Evolutionary conservation across 2,888 invertebrate species (phyloP).

Genomic region (Hyposoter didymator): DNA sequence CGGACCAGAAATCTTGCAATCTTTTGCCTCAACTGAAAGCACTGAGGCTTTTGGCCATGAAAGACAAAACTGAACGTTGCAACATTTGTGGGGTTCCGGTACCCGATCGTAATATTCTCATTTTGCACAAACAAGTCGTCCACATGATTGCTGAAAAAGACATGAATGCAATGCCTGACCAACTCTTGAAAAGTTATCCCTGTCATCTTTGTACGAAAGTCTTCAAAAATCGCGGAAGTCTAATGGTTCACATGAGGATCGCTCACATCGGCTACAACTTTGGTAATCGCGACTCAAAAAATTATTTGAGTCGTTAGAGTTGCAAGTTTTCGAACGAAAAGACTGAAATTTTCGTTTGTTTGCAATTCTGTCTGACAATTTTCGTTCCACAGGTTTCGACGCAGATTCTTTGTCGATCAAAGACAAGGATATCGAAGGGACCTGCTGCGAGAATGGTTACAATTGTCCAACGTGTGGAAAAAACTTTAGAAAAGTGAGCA

Average conservation of each 20-base stretch:
- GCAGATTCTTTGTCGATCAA: constrained; percentile 73
- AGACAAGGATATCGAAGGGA: constrained; percentile 71
- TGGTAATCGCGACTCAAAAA: constrained; percentile 67
- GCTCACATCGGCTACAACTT: constrained; percentile 88
- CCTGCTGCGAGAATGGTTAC: constrained; percentile 77
- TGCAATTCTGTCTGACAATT: neutral
- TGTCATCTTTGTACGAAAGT: constrained; percentile 92
- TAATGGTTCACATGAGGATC: constrained; percentile 93
- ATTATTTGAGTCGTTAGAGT: neutral
- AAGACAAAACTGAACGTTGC: constrained; percentile 85
- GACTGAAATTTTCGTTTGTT: neutral
- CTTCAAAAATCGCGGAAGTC: constrained; percentile 92
- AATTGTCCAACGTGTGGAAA: constrained; percentile 83
- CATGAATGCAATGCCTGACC: constrained; percentile 75
- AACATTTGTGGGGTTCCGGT: constrained; percentile 91
- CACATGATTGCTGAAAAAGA: constrained; percentile 82
- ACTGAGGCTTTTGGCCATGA: constrained; percentile 76
- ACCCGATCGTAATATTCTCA: constrained; percentile 88
- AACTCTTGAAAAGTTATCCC: constrained; percentile 86
- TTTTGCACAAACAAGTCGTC: constrained; percentile 91
- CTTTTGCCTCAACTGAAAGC: constrained; percentile 70
- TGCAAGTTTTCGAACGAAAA: neutral
- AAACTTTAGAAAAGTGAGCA: constrained; percentile 82
- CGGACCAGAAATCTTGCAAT: constrained; percentile 22
- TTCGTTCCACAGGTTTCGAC: constrained; percentile 10